Conservation (phyloP, 2,797 vertebrate genomes). For the Oophaga sylvatica region DNA sequence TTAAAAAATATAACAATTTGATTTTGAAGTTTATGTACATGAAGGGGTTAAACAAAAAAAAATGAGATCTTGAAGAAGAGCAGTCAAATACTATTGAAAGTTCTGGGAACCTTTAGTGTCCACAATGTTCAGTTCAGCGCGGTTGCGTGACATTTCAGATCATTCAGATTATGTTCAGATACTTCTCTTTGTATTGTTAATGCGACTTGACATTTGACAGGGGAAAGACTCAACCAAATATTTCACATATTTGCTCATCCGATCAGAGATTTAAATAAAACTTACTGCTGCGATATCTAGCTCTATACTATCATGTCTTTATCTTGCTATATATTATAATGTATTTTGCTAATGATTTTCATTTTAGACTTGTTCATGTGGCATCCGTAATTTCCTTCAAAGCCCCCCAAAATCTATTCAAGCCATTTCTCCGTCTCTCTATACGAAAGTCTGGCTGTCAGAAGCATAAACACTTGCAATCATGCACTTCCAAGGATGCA, state of each 20-base stretch:
- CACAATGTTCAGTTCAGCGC: constrained; percentile 54
- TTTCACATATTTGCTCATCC: constrained; percentile 54
- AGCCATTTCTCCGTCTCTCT: constrained; percentile 70
- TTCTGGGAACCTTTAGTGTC: constrained; percentile 44
- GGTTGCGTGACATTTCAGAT: constrained; percentile 59
- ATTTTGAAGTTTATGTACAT: too few species aligned
- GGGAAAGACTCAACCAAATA: constrained; percentile 50
- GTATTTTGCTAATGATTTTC: not conserved
- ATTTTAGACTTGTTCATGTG: constrained; percentile 62
- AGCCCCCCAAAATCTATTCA: constrained; percentile 69
- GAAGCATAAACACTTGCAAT: constrained; percentile 78
- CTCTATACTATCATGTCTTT: not conserved
- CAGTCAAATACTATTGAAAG: constrained; percentile 19
- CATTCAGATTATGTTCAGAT: constrained; percentile 54
- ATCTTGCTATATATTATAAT: not conserved
- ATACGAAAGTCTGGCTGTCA: constrained; percentile 75
- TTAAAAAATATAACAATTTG: not conserved
- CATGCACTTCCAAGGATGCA: constrained; percentile 81
- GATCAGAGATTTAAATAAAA: constrained; percentile 30
- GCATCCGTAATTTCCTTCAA: constrained; percentile 67
- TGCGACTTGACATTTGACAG: constrained; percentile 60
- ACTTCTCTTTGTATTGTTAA: constrained; percentile 53
- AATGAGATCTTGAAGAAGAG: constrained; percentile 22
- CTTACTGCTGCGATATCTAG: not conserved
- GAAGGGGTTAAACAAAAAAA: constrained; percentile 9